Conservation (phyloP, 1,140 invertebrate species). For the Drosophila orena region DNA sequence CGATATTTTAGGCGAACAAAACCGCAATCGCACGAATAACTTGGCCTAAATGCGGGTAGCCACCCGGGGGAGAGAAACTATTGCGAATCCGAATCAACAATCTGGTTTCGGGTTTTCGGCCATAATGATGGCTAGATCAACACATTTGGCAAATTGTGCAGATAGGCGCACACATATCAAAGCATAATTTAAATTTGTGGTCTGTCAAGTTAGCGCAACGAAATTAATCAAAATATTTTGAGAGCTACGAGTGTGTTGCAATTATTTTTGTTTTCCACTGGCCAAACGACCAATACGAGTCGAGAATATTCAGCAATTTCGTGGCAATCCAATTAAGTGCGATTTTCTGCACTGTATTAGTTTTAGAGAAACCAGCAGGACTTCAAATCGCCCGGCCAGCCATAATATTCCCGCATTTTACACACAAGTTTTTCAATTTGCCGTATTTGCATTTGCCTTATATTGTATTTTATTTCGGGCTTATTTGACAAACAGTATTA, state of each 20-base stretch:
- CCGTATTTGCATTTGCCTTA: constrained; percentile 47
- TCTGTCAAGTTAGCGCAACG: constrained; percentile 30
- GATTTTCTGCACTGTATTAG: constrained; percentile 19
- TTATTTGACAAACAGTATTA: constrained; percentile 67
- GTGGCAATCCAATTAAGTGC: constrained; percentile 22
- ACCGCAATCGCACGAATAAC: constrained; percentile 63
- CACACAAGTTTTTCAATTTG: constrained; percentile 40
- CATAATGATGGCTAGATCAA: constrained; percentile 35
- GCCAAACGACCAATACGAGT: neutral
- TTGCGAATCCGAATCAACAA: constrained; percentile 19
- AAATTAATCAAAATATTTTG: constrained; percentile 48
- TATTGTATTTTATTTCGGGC: constrained; percentile 51
- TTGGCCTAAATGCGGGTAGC: constrained; percentile 32
- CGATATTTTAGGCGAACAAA: constrained; percentile 36
- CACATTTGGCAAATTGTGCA: constrained; percentile 26
- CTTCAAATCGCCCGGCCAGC: neutral
- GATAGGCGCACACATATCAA: constrained; percentile 27
- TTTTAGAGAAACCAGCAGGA: constrained; percentile 11
- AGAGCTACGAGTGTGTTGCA: constrained; percentile 6
- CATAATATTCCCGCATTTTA: constrained; percentile 17
- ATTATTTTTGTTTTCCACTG: constrained; percentile 21
- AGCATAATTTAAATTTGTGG: constrained; percentile 57
- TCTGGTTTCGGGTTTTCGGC: constrained; percentile 14
- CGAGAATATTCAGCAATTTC: constrained; percentile 10
- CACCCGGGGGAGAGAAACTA: constrained; percentile 1